These are phyloP conservation scores for Acanthosepion lycidas DNA, from an alignment of 2,888 invertebrate genomes.

Conservation along the genomic window DNA sequence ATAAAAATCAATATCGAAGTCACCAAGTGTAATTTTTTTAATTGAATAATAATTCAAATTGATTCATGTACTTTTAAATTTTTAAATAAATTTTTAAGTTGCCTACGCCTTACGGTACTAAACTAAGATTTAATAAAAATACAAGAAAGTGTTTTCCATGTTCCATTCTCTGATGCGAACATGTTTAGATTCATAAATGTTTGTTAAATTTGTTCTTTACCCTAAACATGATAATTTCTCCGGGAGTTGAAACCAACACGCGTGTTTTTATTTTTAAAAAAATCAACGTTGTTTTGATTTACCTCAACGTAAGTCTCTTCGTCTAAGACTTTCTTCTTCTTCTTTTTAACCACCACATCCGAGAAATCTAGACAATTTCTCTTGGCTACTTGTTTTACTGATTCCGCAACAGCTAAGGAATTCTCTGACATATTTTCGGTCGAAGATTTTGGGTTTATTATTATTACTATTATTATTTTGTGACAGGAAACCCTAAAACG, in stretches of 20 bases:
- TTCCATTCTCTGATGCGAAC: too few relatives aligned
- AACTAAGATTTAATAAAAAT: too few relatives aligned
- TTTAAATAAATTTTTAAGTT: too few relatives aligned
- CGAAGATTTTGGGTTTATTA: background rate
- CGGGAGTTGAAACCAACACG: background rate
- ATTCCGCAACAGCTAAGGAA: slow-evolving; percentile 38
- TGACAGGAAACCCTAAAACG: background rate
- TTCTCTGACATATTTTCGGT: background rate
- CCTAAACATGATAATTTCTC: background rate
- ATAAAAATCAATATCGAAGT: too few relatives aligned
- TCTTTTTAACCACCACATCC: slow-evolving; percentile 51
- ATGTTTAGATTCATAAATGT: too few relatives aligned
- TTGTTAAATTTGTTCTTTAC: too few relatives aligned
- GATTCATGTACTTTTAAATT: too few relatives aligned
- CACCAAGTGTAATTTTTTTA: too few relatives aligned
- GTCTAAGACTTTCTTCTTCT: slow-evolving; percentile 61
- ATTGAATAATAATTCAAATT: too few relatives aligned
- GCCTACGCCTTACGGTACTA: too few relatives aligned
- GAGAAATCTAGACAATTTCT: slow-evolving; percentile 48
- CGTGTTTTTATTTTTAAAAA: background rate
- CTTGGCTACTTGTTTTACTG: slow-evolving; percentile 43
- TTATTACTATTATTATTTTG: background rate
- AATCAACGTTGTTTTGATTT: background rate
- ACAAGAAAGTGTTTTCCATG: too few relatives aligned
- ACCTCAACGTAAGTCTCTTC: slow-evolving; percentile 69